A percentile compares a stretch with the other conserved stretches of the same genome.
Evolutionary conservation across 2,888 invertebrate species (phyloP).

Genomic region (Drosophila nigricruria): DNA sequence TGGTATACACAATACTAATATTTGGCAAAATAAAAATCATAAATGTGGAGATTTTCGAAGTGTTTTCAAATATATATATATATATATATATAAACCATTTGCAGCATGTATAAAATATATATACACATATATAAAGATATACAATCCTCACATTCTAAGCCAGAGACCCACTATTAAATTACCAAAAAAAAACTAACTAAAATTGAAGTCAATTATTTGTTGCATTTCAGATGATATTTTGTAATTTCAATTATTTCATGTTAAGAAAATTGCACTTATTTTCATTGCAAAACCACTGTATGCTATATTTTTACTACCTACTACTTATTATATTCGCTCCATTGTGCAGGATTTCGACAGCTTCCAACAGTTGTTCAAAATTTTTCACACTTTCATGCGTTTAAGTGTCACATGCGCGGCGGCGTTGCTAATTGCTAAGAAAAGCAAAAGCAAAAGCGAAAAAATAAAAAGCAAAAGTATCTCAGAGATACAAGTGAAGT

Average conservation of each 20-base stretch:
- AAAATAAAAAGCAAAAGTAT: slow-evolving; percentile 64
- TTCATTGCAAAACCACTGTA: neutral
- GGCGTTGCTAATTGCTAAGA: slow-evolving; percentile 73
- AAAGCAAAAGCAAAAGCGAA: slow-evolving; percentile 38
- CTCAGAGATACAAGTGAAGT: slow-evolving; percentile 58
- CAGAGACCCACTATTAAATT: neutral
- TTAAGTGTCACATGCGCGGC: slow-evolving; percentile 74
- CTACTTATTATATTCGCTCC: slow-evolving; percentile 28
- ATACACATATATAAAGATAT: neutral
- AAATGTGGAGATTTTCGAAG: no score
- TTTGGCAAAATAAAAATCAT: no score
- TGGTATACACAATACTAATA: no score
- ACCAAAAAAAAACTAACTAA: neutral
- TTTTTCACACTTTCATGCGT: slow-evolving; percentile 77
- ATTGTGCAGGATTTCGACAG: slow-evolving; percentile 56
- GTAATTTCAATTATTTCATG: neutral
- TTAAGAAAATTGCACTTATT: neutral
- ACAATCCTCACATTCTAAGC: neutral
- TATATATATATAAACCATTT: no score
- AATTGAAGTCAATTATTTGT: neutral
- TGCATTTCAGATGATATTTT: neutral
- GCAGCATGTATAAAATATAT: neutral
- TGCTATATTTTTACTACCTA: neutral
- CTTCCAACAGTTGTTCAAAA: slow-evolving; percentile 60
- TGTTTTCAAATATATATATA: no score